phyloP scores from a whole-genome alignment of 2,888 invertebrate species.

The Chirona hameri region DNA sequence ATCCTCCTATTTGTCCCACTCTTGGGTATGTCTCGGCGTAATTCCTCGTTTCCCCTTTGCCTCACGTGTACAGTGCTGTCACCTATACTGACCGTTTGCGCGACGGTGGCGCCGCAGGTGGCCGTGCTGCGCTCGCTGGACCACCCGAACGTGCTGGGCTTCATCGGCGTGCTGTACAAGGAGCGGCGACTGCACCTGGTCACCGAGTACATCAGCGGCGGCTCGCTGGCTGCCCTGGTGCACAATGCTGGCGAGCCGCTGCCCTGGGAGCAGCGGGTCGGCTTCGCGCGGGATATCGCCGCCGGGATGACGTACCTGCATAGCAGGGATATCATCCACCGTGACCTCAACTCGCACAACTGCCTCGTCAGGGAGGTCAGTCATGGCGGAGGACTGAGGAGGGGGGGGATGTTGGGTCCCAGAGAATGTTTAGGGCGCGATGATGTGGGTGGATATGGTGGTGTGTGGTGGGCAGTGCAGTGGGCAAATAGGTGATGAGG shows the following conservation, averaged over 20 bases:
- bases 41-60: too few relatives aligned
- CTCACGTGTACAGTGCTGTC: background rate
- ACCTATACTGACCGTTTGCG: conserved; percentile 3
- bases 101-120: conserved; percentile 55
- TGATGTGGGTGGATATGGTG: too few relatives aligned
- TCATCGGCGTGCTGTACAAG: conserved; percentile 89
- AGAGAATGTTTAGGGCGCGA: too few relatives aligned
- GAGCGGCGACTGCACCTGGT: conserved; percentile 86
- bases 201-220: conserved; percentile 88
- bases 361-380: conserved; percentile 79
- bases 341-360: conserved; percentile 93
- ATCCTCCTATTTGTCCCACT: too few relatives aligned
- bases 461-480: too few relatives aligned
- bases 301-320: conserved; percentile 92
- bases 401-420: too few relatives aligned
- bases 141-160: conserved; percentile 84
- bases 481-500: too few relatives aligned
- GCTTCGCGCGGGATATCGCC: conserved; percentile 86
- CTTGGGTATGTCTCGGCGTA: too few relatives aligned
- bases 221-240: conserved; percentile 78
- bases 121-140: conserved; percentile 83
- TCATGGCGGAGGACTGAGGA: conserved; percentile 2
- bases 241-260: conserved; percentile 66
- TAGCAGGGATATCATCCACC: conserved; percentile 89
- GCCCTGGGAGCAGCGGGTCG: conserved; percentile 74